Percentiles rank a stretch among this genome's conserved stretches.
These are phyloP conservation scores for Elysia chlorotica DNA, from an alignment of 1,140 invertebrate genomes.

Conservation along the genomic window DNA sequence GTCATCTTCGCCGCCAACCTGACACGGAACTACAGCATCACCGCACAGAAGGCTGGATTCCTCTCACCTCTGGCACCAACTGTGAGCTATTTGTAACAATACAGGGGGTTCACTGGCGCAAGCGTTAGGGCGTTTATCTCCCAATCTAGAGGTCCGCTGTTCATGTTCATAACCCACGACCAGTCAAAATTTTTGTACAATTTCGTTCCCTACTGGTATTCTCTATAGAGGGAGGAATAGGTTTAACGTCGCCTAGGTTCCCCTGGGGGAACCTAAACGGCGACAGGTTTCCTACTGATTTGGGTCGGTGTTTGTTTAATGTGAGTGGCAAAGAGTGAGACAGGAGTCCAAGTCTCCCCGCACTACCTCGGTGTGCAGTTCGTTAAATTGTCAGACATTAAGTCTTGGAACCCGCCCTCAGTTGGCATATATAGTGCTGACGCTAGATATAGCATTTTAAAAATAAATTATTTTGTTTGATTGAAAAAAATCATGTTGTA, in stretches of 20 bases:
- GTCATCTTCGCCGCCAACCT: slow-evolving; percentile 22
- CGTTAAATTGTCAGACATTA: too few relatives aligned
- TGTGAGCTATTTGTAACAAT: background rate
- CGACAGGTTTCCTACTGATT: too few relatives aligned
- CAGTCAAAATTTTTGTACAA: background rate
- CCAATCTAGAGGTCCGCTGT: background rate
- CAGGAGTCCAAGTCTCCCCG: too few relatives aligned
- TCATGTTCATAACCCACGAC: background rate
- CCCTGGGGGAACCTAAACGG: too few relatives aligned
- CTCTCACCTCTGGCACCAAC: background rate
- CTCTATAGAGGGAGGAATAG: background rate
- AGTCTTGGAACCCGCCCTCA: too few relatives aligned
- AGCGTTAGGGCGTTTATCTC: background rate
- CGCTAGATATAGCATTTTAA: too few relatives aligned
- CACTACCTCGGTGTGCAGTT: too few relatives aligned
- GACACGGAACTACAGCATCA: slow-evolving; percentile 13
- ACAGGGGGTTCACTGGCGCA: background rate
- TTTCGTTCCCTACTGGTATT: background rate
- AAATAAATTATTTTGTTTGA: too few relatives aligned
- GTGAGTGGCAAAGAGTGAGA: too few relatives aligned
- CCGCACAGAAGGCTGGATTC: slow-evolving; percentile 20
- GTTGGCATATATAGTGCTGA: too few relatives aligned
- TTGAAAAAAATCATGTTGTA: too few relatives aligned
- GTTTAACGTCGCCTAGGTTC: background rate
- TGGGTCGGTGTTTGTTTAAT: too few relatives aligned